Base-by-base conservation (phyloP, 1,140 invertebrate species). In the Liolophura sinensis region DNA sequence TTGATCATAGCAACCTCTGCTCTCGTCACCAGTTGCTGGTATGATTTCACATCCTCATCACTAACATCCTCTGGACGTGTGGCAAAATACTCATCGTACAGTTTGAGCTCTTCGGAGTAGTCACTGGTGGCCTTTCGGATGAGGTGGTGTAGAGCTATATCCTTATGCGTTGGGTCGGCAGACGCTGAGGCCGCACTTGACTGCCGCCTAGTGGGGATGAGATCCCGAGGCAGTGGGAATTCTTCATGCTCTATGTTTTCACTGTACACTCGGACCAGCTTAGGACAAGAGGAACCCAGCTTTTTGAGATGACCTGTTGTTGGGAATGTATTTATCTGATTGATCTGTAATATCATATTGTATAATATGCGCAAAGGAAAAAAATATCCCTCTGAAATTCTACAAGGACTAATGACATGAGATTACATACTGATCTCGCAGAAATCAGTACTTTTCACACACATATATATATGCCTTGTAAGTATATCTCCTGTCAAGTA, bases 181-280 rank as follows among this genome's bases (percentile, higher is more conserved):
- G 20, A 65, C 3, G 31, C 31, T 24, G 49, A 51, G 1, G 50
- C 60, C 14, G 31, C 47, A 1, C 48, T 20, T 15, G 62, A 52
- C 40, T 58, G 16, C 46, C 61, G 62, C 25, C 27, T 62, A 40
- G 31, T 57, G 16, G 56, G 60, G 25, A 70, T 25, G 20, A 46
- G 46, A 52, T 70, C 62, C 15, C 60, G 54, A 16, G 74, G 73
- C 46, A 73, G 48, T 0, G 81, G 81, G 65, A 75, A 78, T 16
- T 75, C 70, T 20, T 73, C 58, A 20, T 69, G 64, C 64, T 80
- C 81, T 22, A 79, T 61, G 25, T 63, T 52, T 20, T 75, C 69
- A 64, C 75, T 75, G 60, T 82, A 82, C 9, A 83, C 74, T 60
- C 79, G 59, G 9, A 82, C 72, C 49, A 83, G 70, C 25, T 71